phyloP scores from a whole-genome alignment of 2,113 vertebrate genomes.

The Anseranas semipalmata region DNA sequence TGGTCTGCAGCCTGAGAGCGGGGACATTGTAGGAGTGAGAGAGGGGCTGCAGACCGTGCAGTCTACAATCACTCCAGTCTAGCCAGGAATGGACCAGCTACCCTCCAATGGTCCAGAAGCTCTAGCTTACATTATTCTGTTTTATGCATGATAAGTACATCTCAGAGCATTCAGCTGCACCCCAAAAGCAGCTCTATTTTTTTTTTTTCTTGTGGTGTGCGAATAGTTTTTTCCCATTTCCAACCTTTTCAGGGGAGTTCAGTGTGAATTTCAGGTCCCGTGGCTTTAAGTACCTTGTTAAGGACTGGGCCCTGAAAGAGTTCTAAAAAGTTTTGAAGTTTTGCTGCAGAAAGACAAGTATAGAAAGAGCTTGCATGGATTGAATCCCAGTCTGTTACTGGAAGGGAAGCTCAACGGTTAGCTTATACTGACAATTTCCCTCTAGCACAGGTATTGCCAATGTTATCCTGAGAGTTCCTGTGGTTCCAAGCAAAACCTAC shows the following conservation, averaged over 20 bases:
- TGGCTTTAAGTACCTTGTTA: not conserved
- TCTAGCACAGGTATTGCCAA: not conserved
- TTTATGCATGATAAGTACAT: not conserved
- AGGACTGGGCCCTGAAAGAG: not conserved
- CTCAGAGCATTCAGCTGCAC: not conserved
- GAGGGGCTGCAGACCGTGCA: not conserved
- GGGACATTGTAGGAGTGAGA: not conserved
- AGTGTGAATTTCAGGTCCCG: not conserved
- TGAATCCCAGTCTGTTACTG: not conserved
- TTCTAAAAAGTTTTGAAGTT: not conserved
- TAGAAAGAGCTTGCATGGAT: not conserved
- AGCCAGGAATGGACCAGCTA: not conserved
- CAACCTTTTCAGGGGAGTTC: not conserved
- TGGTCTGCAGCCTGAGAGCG: not conserved
- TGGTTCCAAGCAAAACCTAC: slow-evolving; percentile 9
- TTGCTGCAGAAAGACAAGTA: not conserved
- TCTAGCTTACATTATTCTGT: not conserved
- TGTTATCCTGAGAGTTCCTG: not conserved
- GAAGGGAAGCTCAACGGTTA: not conserved
- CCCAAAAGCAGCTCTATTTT: not conserved
- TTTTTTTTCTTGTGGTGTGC: fast-evolving
- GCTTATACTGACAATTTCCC: not conserved
- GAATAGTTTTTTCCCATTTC: not conserved
- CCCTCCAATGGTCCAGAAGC: not conserved
- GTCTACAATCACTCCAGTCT: not conserved